Percentiles rank a stretch among this genome's conserved stretches.
These are phyloP conservation scores for Nemopilema nomurai DNA, from an alignment of 30 jellyfish, hydroid and myxozoan genomes.

Conservation along the genomic window DNA sequence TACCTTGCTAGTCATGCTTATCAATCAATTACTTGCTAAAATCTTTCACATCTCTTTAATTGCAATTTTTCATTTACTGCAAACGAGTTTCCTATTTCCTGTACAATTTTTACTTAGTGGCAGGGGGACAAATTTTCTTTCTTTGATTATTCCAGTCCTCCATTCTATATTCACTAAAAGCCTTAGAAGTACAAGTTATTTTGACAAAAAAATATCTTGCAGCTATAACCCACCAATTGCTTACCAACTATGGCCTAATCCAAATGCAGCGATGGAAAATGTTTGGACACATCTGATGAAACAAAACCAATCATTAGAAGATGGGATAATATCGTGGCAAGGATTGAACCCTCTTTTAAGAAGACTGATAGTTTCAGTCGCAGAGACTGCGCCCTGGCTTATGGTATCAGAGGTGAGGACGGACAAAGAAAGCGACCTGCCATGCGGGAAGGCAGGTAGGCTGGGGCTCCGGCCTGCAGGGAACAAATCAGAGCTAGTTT, in stretches of 20 bases:
- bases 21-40: no score
- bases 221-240: not conserved
- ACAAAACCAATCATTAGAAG: not conserved
- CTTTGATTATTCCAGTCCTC: no score
- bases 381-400: conserved; percentile 33
- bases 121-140: no score
- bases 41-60: no score
- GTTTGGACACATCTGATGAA: not conserved
- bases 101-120: no score
- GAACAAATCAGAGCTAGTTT: conserved; percentile 7
- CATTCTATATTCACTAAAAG: no score
- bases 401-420: not conserved
- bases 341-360: conserved; percentile 21
- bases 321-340: not conserved
- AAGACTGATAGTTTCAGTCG: conserved; percentile 28
- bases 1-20: no score
- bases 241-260: conserved; percentile 24
- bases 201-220: not conserved
- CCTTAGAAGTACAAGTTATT: not conserved
- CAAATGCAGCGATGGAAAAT: not conserved
- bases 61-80: no score
- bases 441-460: conserved; percentile 31
- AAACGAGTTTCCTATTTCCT: no score
- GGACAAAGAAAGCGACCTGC: not conserved
- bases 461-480: not conserved